phyloP scores from a whole-genome alignment of 1,140 invertebrate species.

The Meloidogyne exigua region DNA sequence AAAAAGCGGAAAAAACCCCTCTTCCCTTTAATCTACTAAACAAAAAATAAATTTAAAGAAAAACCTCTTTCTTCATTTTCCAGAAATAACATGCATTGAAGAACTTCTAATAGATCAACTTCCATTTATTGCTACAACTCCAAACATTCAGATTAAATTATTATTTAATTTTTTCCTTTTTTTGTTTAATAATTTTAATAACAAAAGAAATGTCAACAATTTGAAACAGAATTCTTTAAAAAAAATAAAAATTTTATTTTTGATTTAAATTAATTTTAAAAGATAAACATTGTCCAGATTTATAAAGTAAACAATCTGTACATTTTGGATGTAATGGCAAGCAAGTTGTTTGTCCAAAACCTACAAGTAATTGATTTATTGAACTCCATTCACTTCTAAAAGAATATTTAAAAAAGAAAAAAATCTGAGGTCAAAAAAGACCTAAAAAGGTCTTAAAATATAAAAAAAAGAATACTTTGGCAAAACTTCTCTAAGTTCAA shows the following conservation, averaged over 20 bases:
- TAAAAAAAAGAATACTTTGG: slow-evolving; percentile 21
- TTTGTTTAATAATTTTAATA: slow-evolving; percentile 6
- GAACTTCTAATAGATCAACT: not conserved
- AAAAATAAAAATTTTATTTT: not conserved
- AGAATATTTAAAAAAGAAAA: not conserved
- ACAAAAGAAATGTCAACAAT: not conserved
- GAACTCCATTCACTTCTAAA: slow-evolving; percentile 37
- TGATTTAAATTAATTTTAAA: not conserved
- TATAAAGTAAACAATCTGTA: slow-evolving; percentile 7
- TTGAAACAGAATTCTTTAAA: not conserved
- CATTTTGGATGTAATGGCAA: not conserved
- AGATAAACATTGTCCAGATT: not conserved
- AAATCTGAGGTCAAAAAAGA: no score
- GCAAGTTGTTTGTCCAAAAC: slow-evolving; percentile 36
- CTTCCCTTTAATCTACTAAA: no score
- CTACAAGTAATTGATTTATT: slow-evolving; percentile 39
- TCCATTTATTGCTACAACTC: not conserved
- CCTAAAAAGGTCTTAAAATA: no score
- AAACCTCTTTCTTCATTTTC: no score
- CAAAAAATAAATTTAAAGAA: no score
- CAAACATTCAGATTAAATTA: not conserved
- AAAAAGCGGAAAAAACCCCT: no score
- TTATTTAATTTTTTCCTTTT: not conserved
- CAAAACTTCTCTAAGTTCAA: slow-evolving; percentile 32
- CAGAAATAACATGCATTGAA: not conserved